A percentile compares a stretch with the other conserved stretches of the same genome.
Conservation (phyloP, 1,140 invertebrate genomes). For the Drosophila insularis region DNA sequence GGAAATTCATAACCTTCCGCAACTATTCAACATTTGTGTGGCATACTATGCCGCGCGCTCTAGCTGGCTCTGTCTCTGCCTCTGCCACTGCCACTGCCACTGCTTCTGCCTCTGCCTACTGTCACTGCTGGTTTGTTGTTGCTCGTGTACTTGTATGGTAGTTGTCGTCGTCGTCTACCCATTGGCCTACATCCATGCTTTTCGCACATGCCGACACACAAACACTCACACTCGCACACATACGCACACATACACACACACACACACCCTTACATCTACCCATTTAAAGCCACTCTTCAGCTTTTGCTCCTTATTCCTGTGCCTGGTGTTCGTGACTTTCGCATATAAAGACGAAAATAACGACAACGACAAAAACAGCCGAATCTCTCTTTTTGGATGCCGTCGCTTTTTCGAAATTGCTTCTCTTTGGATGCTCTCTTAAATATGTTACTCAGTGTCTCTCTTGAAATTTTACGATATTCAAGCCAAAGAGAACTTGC, state of each 20-base stretch:
- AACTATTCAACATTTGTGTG: constrained; percentile 81
- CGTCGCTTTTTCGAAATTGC: constrained; percentile 64
- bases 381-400: constrained; percentile 25
- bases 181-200: constrained; percentile 75
- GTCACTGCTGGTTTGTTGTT: constrained; percentile 10
- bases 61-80: constrained; percentile 15
- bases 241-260: constrained; percentile 6
- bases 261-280: neutral
- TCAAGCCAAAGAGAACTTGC: constrained; percentile 18
- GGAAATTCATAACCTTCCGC: constrained; percentile 81
- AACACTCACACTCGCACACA: constrained; percentile 13
- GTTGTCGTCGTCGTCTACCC: constrained; percentile 57
- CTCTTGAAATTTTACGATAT: constrained; percentile 54
- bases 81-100: neutral
- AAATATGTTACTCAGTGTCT: constrained; percentile 32
- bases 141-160: constrained; percentile 53
- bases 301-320: neutral
- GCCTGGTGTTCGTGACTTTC: constrained; percentile 45
- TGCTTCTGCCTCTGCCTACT: constrained; percentile 5
- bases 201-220: constrained; percentile 72
- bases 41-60: constrained; percentile 71
- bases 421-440: constrained; percentile 39
- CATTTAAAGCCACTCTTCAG: no score
- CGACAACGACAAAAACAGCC: constrained; percentile 22
- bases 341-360: constrained; percentile 34